Evolutionary conservation across 2,113 vertebrate genomes (phyloP).

Genomic region (Poeciliopsis retropinna): DNA sequence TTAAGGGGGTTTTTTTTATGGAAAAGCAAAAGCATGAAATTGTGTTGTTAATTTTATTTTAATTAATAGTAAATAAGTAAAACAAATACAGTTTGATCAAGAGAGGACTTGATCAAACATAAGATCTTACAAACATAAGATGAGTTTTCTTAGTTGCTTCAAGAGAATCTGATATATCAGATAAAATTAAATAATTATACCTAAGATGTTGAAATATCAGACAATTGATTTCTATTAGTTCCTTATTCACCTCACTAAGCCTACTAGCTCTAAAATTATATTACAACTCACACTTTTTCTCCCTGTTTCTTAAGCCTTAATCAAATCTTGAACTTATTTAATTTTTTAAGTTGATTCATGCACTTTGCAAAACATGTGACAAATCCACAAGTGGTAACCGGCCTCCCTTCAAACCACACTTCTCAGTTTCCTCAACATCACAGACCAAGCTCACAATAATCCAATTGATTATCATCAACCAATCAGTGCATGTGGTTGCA

Average conservation of each 20-base stretch:
- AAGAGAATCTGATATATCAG: background rate
- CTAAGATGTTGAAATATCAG: background rate
- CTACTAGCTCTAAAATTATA: slow-evolving; percentile 9
- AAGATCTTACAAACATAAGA: background rate
- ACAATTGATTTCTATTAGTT: background rate
- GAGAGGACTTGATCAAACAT: too few relatives aligned
- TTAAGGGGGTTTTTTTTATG: too few relatives aligned
- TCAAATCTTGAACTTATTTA: slow-evolving; percentile 45
- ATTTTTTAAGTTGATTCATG: slow-evolving; percentile 58
- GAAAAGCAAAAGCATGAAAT: too few relatives aligned
- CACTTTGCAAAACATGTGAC: slow-evolving; percentile 63
- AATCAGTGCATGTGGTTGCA: slow-evolving; percentile 52
- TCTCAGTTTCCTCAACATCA: slow-evolving; percentile 35
- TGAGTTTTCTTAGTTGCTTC: background rate
- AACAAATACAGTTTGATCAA: too few relatives aligned
- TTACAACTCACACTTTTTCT: slow-evolving; percentile 38
- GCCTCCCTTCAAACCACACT: slow-evolving; percentile 20
- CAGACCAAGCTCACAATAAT: slow-evolving; percentile 44
- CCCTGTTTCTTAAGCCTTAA: slow-evolving; percentile 30
- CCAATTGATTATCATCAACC: slow-evolving; percentile 58
- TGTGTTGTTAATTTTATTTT: too few relatives aligned
- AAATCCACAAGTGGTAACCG: slow-evolving; percentile 8
- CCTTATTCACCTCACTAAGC: slow-evolving; percentile 1
- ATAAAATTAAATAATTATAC: background rate
- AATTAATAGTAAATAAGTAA: too few relatives aligned